Base-by-base conservation (phyloP, 1,140 invertebrate species). In the Bursaphelenchus mucronatus region DNA sequence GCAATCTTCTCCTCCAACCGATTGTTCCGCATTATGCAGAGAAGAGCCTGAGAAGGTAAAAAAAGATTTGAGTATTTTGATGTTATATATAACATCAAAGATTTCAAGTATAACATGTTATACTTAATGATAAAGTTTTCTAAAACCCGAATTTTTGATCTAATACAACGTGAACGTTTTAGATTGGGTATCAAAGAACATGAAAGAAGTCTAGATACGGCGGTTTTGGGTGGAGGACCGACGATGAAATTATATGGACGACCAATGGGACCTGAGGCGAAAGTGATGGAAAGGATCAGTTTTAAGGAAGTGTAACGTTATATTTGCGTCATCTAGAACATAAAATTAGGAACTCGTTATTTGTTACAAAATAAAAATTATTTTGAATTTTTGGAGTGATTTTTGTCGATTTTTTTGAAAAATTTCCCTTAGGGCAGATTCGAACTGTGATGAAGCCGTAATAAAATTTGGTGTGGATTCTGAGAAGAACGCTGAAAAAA, bases 1-100 rank as follows among this genome's bases (percentile, higher is more conserved):
- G 86, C 71, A 87, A 86, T 21, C 87, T 94, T 63, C 85, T 90
- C 19, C 82, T 95, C 19, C 87, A 88, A 73, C 94, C 94, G 0
- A 86, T 97, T 40, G 86, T 92, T 56, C 94, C 94, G 10, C 84
- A 84, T 53, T 75, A 69, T 59, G 58, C 76, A 7, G 44, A 68
- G 11, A 54, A 57, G 17, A 61, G 50, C 21, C 55, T 77, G 7
- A 30, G 46, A 40, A 43, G 67, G 65, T 71, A 13, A 59, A 13
- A 44, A 44, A 8, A 15, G 15, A 13, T 67, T 15, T 13, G 10
- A 4, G 66, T 10, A 44, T n/a, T 64, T 47, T 39, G 13, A 45
- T 41, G 10, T 13, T n/a, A n/a, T n/a, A n/a, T n/a, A n/a, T n/a
- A n/a, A n/a, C n/a, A n/a, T n/a, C n/a, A n/a, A n/a, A n/a, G n/a